A percentile compares a stretch with the other conserved stretches of the same genome.
Conservation (phyloP, 2,888 invertebrate genomes). For the Volucella bombylans region DNA sequence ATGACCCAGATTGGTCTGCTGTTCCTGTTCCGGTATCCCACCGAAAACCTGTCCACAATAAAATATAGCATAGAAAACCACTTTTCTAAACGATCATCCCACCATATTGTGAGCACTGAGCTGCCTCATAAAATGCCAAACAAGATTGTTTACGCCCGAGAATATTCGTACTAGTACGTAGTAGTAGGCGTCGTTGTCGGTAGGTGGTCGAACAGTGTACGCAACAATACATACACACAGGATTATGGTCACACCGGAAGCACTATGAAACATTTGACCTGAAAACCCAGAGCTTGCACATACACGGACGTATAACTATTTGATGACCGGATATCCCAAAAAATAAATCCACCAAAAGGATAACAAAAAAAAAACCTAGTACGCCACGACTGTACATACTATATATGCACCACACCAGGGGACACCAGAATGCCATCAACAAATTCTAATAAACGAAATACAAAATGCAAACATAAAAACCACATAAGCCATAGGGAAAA, state of each 20-base stretch:
- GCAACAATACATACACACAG: conserved; percentile 42
- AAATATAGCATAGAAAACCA: conserved; percentile 21
- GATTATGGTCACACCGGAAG: conserved; percentile 48
- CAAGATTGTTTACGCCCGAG: conserved; percentile 32
- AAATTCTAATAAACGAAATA: conserved; percentile 69
- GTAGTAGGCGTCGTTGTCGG: not conserved
- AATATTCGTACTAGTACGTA: not conserved
- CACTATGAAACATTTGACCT: conserved; percentile 54
- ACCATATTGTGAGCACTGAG: not conserved
- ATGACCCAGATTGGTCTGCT: not conserved
- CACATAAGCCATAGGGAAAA: conserved; percentile 20
- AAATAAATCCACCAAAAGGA: conserved; percentile 11
- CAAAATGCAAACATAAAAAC: conserved; percentile 56
- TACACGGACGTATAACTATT: not conserved
- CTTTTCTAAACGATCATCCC: conserved; percentile 28
- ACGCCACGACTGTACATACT: not conserved
- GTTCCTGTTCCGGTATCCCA: not conserved
- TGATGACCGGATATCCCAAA: conserved; percentile 59
- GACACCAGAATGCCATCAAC: conserved; percentile 58
- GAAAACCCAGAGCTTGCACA: conserved; percentile 47
- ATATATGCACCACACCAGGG: conserved; percentile 44
- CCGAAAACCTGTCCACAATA: conserved; percentile 17
- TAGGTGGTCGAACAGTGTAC: conserved; percentile 39
- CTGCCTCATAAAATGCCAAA: conserved; percentile 22
- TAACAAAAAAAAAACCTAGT: conserved; percentile 11